A percentile compares a stretch with the other conserved stretches of the same genome.
Conservation (phyloP, 92 coral and sea anemone species). For the Parazoanthus atlanticus region DNA sequence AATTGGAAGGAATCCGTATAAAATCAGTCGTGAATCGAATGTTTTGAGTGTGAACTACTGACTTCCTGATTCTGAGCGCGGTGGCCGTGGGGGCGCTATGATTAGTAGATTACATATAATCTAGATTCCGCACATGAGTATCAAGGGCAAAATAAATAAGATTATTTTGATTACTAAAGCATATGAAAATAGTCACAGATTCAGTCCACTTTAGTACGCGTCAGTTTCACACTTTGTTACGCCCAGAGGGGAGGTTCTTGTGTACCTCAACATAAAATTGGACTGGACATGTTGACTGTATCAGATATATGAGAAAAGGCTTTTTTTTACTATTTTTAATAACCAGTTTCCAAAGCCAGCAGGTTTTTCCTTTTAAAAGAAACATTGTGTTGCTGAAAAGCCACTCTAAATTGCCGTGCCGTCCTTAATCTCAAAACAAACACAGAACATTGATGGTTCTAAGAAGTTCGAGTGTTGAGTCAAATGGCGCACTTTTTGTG, state of each 20-base stretch:
- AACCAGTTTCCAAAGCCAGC: constrained; percentile 19
- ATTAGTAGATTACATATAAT: background rate
- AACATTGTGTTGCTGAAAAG: background rate
- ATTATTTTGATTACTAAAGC: constrained; percentile 12
- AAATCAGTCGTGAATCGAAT: no score
- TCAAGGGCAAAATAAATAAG: constrained; percentile 21
- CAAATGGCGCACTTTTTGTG: background rate
- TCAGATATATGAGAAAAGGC: background rate
- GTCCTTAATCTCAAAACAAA: constrained; percentile 33
- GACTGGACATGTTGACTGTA: background rate
- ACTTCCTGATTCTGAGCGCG: no score
- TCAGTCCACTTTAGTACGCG: background rate
- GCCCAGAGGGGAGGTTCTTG: background rate
- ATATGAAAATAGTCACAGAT: constrained; percentile 12
- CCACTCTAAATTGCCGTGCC: background rate
- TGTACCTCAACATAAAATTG: no score
- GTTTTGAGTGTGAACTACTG: no score
- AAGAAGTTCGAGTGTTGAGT: background rate
- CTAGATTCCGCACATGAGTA: constrained; percentile 19
- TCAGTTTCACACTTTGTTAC: background rate
- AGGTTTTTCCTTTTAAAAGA: constrained; percentile 15
- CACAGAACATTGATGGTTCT: background rate
- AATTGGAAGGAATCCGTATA: no score
- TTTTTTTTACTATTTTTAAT: background rate
- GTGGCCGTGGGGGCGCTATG: background rate